Conservation (phyloP, 2,113 vertebrate species). For the Podarcis muralis region DNA sequence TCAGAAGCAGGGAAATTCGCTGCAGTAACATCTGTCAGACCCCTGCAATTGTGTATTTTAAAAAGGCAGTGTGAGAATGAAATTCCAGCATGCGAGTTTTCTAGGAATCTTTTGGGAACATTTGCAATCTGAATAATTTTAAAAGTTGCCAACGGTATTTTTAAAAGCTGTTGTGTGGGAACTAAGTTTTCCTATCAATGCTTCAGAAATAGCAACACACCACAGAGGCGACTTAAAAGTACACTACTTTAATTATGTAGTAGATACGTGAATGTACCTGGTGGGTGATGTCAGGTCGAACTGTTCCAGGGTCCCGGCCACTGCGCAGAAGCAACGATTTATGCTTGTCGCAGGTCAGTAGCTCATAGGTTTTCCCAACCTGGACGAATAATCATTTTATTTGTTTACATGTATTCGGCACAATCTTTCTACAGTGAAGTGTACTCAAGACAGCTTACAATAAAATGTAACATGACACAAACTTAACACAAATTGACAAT, state of each 20-base stretch:
- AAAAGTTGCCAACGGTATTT: not conserved
- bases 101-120: not conserved
- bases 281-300: constrained; percentile 93
- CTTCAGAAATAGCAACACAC: not conserved
- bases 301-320: constrained; percentile 87
- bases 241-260: rapidly evolving
- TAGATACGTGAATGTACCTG: constrained; percentile 78
- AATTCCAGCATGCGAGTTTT: not conserved
- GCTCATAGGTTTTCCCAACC: constrained; percentile 93
- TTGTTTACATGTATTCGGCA: not conserved
- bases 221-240: not conserved
- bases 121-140: not conserved
- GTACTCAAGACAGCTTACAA: not conserved
- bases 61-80: not conserved
- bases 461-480: not conserved
- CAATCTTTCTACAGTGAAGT: not conserved
- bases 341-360: constrained; percentile 95
- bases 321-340: constrained; percentile 88
- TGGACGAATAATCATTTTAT: constrained; percentile 45
- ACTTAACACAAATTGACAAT: not conserved
- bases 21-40: not conserved
- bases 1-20: not conserved
- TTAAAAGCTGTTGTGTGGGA: not conserved
- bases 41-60: not conserved
- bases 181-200: not conserved